Evolutionary conservation across 2,797 vertebrate species (phyloP), one percentile per base, ranked within the genome.

Genomic region (Diplodus sargus): DNA sequence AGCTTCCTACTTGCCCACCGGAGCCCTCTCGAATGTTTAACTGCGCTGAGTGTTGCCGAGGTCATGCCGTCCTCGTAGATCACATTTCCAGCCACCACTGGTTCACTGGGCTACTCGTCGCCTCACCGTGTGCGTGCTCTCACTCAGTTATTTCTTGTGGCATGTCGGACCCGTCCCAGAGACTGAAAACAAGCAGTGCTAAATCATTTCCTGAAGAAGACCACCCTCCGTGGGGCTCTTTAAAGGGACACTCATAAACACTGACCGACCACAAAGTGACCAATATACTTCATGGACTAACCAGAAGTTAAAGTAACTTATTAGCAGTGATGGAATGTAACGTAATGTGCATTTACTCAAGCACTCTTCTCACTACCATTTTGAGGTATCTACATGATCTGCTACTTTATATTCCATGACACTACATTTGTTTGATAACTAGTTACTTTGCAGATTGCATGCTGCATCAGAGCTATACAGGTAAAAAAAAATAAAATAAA

Each of bases 11-110:
- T 90, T 58, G 81, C 67, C 83, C 74, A 42, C 42, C 30, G 48
- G 84, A 83, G 82, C 80, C 76, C 63, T 65, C 63, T 65, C 87
- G 67, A 85, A 82, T 81, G 82, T 91, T 92, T 89, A 67, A 91
- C 83, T 79, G 83, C 83, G 4, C 8, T 11, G 73, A 90, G 85
- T 81, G 81, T 76, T 80, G 78, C 84, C 58, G 61, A 85, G 93
- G 86, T 92, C 92, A 91, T 84, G 74, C 70, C 42, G 90, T 90
- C 88, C 85, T 78, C 85, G 48, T 30, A 64, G 88, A 87, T 94
- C 90, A 83, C 45, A 72, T 93, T 91, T 89, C 91, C 61, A 75
- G 11, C 25, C 75, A 14, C 60, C 54, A 8, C 42, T 22, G 74
- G 59, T 45, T 86, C 75, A 73, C 75, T 69, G 45, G 74, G 81